Base-by-base conservation (phyloP, 2,888 invertebrate genomes). In the Alcis repandata region DNA sequence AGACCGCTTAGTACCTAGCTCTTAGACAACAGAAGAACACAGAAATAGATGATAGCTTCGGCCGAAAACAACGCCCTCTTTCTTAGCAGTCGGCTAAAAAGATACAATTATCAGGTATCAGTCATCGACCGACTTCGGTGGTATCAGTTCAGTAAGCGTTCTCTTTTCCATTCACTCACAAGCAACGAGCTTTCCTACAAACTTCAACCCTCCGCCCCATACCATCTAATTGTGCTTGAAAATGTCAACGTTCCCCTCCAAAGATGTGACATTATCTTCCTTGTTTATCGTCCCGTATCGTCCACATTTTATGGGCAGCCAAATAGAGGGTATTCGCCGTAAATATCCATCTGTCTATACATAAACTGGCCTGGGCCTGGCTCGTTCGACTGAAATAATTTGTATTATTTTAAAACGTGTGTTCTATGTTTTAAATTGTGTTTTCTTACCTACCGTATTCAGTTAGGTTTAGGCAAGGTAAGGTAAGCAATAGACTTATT, bases 201-300 rank as follows among this genome's bases (percentile, higher is more conserved):
- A n/a, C 33, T 19, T 36, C 48, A 48, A 49, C 40, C 49, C 52
- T 41, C 56, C 49, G 2, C 52, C 36, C 56, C 49, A 8, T 17
- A 36, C 54, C 49, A 57, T 20, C 60, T 61, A 66, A 69, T 66
- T 59, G 63, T 56, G 59, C 63, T 48, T 68, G 66, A 67, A 70
- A 70, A 69, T 72, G 72, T 69, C 70, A 70, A 59, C 62, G 54
- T 45, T 61, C 63, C 65, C 70, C 66, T 66, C 66, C 62, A 59
- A 67, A 62, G 57, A 65, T 67, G 58, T 70, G 69, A 69, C 70
- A 69, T 70, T 72, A 68, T 69, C 63, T 62, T 63, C 52, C 48
- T 67, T 69, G 69, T 67, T 69, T 70, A 69, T 67, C 61, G 60
- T 45, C 40, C 63, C 64, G 61, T 60, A 64, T 63, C 67, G 54